Evolutionary conservation across 2,888 invertebrate species (phyloP).

Genomic region (Anticlea derivata): DNA sequence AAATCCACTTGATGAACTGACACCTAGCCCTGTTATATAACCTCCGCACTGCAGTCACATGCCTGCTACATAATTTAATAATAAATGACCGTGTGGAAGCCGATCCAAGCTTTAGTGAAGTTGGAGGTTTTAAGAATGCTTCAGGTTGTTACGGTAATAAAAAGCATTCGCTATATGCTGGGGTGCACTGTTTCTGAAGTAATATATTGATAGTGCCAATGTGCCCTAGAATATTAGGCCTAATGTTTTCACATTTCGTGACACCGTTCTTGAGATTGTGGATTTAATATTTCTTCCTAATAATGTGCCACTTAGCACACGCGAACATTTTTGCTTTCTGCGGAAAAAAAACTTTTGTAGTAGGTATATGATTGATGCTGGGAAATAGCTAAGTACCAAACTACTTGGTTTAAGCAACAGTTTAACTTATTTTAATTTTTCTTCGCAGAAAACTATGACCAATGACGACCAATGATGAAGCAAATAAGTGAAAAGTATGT

Average conservation of each 20-base stretch:
- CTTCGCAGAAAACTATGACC: too few species aligned
- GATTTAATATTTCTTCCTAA: constrained; percentile 1
- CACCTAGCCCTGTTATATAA: constrained; percentile 24
- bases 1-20: constrained; percentile 16
- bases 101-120: constrained; percentile 3
- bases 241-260: neutral
- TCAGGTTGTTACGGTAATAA: constrained; percentile 15
- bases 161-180: neutral
- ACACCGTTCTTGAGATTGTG: constrained; percentile 2
- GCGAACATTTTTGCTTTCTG: constrained; percentile 7
- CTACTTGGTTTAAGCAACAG: too few species aligned
- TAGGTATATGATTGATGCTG: too few species aligned
- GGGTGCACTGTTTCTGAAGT: constrained; percentile 4
- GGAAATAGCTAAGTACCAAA: too few species aligned
- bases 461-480: too few species aligned
- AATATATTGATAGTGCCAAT: constrained; percentile 1
- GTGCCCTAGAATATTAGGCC: too few species aligned
- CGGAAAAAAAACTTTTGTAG: too few species aligned
- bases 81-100: constrained; percentile 9
- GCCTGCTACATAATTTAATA: constrained; percentile 17
- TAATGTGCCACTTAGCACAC: neutral
- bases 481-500: neutral
- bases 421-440: too few species aligned
- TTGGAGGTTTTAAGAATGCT: constrained; percentile 17
- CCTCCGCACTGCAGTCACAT: constrained; percentile 34